Evolutionary conservation across 2,888 invertebrate genomes (phyloP), one percentile per base, ranked within the genome.

Genomic region (Oligia fasciuncula): DNA sequence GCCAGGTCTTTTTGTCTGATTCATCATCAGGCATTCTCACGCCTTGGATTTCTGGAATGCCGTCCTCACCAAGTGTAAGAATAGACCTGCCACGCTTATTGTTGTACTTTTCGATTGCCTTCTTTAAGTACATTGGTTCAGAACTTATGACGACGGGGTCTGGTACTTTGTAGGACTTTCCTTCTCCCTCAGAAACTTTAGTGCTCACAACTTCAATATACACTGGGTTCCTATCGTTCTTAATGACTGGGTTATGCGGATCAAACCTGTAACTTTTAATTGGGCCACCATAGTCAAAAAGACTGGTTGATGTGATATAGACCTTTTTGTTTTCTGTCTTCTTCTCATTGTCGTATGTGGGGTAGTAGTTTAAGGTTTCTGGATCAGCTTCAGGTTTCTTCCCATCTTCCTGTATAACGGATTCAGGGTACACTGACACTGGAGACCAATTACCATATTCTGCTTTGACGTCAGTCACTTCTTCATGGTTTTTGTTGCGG

Each of bases 21-120:
- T 98, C 98, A 87, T 98, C 98, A 91, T 99, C 99, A 0, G 99
- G 99, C 65, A 98, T 98, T 79, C 99, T 97, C 0, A 98, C 97
- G 0, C 98, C 98, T 75, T 98, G 98, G 69, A 99, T 98, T 73
- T 98, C 97, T 0, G 98, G 98, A 49, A 98, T 98, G 0, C 98
- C 98, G 88, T 98, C 98, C 11, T 97, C 95, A 73, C 97, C 98
- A 2, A 98, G 91, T 14, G 97, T 97, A 83, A 98, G 94, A 11
- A 98, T 97, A 2, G 98, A 97, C 73, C 98, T 96, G 23, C 97
- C 97, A 73, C 97, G 97, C 87, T 98, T 98, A 65, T 82, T 82
- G 83, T 97, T 95, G 65, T 93, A 95, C 82, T 95, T 96, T 63
- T 97, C 97, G 66, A 97, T 94, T 17, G 95, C 94, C 89, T 95